phyloP scores from a whole-genome alignment of 2,888 invertebrate genomes.

The Tetramorium bicarinatum region DNA sequence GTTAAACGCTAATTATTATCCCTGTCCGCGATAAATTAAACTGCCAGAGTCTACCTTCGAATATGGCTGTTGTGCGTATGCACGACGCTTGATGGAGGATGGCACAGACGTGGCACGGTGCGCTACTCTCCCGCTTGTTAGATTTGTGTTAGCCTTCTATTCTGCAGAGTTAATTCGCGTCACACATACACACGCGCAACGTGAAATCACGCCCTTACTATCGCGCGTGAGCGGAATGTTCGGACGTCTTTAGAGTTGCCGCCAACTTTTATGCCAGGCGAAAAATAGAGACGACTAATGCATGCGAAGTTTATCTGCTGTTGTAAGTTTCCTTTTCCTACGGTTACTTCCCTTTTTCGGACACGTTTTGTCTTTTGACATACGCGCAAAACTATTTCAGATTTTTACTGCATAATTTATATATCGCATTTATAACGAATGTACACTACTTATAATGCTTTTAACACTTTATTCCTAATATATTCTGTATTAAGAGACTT shows the following conservation, averaged over 20 bases:
- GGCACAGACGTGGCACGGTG: conserved; percentile 52
- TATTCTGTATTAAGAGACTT: background rate
- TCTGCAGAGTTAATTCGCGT: conserved; percentile 47
- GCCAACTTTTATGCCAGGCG: conserved; percentile 3
- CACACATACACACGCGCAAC: background rate
- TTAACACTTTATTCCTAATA: background rate
- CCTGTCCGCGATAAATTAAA: conserved; percentile 80
- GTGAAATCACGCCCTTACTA: conserved; percentile 43
- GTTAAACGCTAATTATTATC: conserved; percentile 83
- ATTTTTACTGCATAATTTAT: background rate
- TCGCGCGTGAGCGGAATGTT: conserved; percentile 33
- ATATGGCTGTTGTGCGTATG: conserved; percentile 58
- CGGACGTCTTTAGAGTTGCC: conserved; percentile 9
- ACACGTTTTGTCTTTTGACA: background rate
- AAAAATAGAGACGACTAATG: conserved; percentile 14
- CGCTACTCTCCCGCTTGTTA: conserved; percentile 56
- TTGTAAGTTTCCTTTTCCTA: background rate
- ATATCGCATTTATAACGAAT: background rate
- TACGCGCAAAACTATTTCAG: background rate
- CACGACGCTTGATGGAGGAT: conserved; percentile 44
- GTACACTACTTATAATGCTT: background rate
- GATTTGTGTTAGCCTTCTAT: conserved; percentile 57
- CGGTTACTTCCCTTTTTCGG: background rate
- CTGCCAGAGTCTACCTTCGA: conserved; percentile 70
- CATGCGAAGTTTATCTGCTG: background rate